Conservation (phyloP, 2,888 invertebrate genomes). For the Cyrtodaria siliqua region DNA sequence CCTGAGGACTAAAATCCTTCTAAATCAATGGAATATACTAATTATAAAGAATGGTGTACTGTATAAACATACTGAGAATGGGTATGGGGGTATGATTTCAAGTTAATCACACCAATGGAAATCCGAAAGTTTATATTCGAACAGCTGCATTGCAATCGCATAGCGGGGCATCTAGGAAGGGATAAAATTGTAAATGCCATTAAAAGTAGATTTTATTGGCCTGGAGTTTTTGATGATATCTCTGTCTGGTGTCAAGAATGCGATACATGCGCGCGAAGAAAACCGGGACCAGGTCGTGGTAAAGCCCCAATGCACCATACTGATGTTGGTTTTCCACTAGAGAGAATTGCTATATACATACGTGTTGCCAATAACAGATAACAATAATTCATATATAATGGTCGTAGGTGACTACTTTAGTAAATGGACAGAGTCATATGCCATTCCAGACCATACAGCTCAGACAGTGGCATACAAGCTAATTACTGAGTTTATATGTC, state of each 20-base stretch:
- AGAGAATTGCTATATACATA: too few species aligned
- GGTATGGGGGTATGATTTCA: background rate
- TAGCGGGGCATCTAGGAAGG: conserved; percentile 50
- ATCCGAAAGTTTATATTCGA: too few species aligned
- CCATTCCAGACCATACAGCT: conserved; percentile 57
- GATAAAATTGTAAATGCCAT: conserved; percentile 54
- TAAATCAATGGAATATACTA: too few species aligned
- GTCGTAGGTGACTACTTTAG: conserved; percentile 63
- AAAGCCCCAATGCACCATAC: too few species aligned
- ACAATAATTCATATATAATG: too few species aligned
- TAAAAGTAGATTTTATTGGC: conserved; percentile 58
- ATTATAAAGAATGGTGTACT: background rate
- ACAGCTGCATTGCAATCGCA: too few species aligned
- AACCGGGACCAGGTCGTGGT: conserved; percentile 52
- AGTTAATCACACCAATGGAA: too few species aligned
- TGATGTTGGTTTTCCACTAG: too few species aligned
- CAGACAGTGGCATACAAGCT: conserved; percentile 59
- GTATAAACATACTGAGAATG: background rate
- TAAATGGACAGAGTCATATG: conserved; percentile 54
- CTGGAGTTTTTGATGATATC: conserved; percentile 40
- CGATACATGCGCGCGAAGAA: conserved; percentile 47
- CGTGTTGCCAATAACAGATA: conserved; percentile 63
- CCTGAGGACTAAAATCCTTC: too few species aligned
- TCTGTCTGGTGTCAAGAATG: conserved; percentile 47
- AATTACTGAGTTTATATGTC: conserved; percentile 49